Percentiles rank a stretch among this genome's conserved stretches.
Conservation (phyloP, 2,797 vertebrate species). For the Sphaeramia orbicularis region DNA sequence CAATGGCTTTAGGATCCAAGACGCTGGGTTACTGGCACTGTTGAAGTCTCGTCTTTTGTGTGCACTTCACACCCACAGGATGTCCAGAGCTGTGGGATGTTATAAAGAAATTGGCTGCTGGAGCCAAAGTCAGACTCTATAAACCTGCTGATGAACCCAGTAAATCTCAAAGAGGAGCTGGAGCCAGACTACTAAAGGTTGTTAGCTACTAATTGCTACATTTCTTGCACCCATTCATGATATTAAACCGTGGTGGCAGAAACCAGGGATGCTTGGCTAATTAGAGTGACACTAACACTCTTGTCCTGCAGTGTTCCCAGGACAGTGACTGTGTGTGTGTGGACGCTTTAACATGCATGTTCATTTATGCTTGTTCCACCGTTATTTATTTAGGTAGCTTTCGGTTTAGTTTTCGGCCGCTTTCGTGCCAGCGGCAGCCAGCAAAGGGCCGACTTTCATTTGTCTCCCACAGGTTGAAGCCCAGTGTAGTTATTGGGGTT, state of each 20-base stretch:
- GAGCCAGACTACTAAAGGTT: constrained; percentile 68
- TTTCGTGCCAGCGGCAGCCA: constrained; percentile 70
- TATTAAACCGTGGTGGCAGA: constrained; percentile 77
- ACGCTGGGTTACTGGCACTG: constrained; percentile 52
- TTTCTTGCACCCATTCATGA: constrained; percentile 80
- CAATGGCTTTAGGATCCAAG: constrained; percentile 50
- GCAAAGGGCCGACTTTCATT: constrained; percentile 61
- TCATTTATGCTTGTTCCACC: constrained; percentile 7
- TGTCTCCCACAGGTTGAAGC: constrained; percentile 63
- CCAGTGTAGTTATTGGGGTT: constrained; percentile 56
- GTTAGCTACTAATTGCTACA: constrained; percentile 85
- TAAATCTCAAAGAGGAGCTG: constrained; percentile 69
- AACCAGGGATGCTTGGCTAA: constrained; percentile 72
- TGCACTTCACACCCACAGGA: constrained; percentile 72
- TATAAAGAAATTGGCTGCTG: constrained; percentile 70
- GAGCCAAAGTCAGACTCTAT: constrained; percentile 83
- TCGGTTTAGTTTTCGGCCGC: constrained; percentile 44
- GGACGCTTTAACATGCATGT: constrained; percentile 33
- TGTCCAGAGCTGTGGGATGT: constrained; percentile 63
- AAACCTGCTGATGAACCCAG: constrained; percentile 84
- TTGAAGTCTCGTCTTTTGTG: constrained; percentile 66
- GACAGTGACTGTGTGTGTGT: constrained; percentile 47
- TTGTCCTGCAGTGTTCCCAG: constrained; percentile 78
- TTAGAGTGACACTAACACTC: constrained; percentile 79
- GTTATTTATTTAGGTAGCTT: constrained; percentile 19